These are phyloP conservation scores for Eristalinus sepulchralis DNA, from an alignment of 2,888 invertebrate genomes.

Conservation along the genomic window DNA sequence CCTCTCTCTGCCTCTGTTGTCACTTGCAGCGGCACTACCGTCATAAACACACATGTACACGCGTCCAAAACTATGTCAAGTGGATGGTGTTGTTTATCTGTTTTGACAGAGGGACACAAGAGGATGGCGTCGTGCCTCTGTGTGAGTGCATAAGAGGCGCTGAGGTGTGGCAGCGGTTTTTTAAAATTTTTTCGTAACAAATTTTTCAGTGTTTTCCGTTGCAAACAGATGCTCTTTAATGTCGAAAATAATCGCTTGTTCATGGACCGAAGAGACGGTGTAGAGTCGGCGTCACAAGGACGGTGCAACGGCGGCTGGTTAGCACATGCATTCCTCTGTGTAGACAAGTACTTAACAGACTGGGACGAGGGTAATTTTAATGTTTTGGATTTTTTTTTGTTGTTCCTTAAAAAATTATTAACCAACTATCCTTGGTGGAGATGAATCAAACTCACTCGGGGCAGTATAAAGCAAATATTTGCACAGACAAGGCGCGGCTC, in stretches of 20 bases:
- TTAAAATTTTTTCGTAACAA: slow-evolving; percentile 22
- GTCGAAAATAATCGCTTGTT: slow-evolving; percentile 37
- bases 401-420: not conserved
- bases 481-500: not conserved
- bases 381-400: not conserved
- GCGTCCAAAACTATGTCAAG: slow-evolving; percentile 62
- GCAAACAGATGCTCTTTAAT: slow-evolving; percentile 57
- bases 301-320: not conserved
- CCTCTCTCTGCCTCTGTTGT: not conserved
- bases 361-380: not conserved
- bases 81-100: slow-evolving; percentile 61
- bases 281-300: slow-evolving; percentile 33
- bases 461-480: not conserved
- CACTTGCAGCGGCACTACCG: not conserved
- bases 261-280: slow-evolving; percentile 8
- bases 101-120: slow-evolving; percentile 26
- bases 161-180: slow-evolving; percentile 34
- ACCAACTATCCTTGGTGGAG: not conserved
- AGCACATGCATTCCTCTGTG: not conserved
- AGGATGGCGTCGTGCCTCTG: slow-evolving; percentile 33
- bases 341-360: not conserved
- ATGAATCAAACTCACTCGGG: not conserved
- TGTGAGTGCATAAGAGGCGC: not conserved
- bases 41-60: slow-evolving; percentile 34
- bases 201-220: slow-evolving; percentile 58